A percentile compares a stretch with the other conserved stretches of the same genome.
Evolutionary conservation across 2,888 invertebrate species (phyloP).

Genomic region (Drosophila infuscata): DNA sequence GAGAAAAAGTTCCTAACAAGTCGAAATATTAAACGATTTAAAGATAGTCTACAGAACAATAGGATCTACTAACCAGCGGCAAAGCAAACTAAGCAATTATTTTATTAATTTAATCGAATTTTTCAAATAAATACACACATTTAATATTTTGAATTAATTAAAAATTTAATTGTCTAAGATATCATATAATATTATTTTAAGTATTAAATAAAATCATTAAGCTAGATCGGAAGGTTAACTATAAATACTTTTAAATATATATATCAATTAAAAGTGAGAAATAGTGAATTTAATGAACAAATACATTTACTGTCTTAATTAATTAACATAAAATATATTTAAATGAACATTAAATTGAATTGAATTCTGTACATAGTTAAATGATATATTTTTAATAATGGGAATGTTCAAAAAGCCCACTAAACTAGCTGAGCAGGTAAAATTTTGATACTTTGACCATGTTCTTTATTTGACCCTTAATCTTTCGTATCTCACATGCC

Average conservation of each 20-base stretch:
- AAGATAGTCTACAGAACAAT: constrained; percentile 1
- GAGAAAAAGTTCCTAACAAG: constrained; percentile 2
- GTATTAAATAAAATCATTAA: no score
- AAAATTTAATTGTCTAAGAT: no score
- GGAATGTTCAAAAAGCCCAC: background rate
- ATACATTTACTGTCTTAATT: background rate
- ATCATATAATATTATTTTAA: no score
- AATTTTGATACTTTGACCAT: background rate
- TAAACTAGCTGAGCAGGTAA: background rate
- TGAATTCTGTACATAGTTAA: background rate
- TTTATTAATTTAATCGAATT: background rate
- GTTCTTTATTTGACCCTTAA: background rate
- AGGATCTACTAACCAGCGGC: background rate
- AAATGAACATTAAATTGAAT: background rate
- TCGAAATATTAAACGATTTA: background rate
- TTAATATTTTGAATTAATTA: no score
- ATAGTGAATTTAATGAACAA: background rate
- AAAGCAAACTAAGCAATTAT: background rate
- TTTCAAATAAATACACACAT: background rate
- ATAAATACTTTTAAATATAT: no score
- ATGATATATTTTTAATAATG: background rate
- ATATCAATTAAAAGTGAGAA: background rate
- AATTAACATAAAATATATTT: background rate
- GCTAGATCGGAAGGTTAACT: no score
- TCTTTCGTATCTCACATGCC: background rate